Evolutionary conservation across 2,888 invertebrate genomes (phyloP), one percentile per base, ranked within the genome.

Genomic region (Agrotis clavis): DNA sequence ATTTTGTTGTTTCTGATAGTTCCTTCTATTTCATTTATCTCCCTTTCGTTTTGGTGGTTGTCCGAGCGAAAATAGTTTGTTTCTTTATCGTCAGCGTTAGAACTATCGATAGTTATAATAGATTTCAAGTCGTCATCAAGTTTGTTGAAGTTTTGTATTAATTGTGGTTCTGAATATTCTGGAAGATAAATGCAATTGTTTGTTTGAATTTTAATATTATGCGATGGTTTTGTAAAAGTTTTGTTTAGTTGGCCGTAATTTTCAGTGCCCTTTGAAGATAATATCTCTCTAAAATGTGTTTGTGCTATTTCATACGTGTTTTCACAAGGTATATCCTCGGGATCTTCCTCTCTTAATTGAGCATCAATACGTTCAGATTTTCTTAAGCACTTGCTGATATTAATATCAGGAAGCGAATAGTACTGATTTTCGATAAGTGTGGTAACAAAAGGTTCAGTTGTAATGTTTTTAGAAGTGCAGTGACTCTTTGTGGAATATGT

Each of bases 341-440:
- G 93, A 80, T 95, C 95, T 86, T 94, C 94, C 87, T 95, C 94
- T 87, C 98, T 94, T 69, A 98, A 91, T 90, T 98, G 97, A 71
- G 97, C 97, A 90, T 98, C 98, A 86, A 98, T 98, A 82, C 97
- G 97, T 90, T 98, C 98, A 72, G 97, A 97, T 88, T 97, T 97
- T 86, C 97, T 97, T 76, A 98, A 95, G 88, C 97, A 97, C 90
- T 97, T 97, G 74, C 97, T 97, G 35, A 97, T 97, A 71, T 97
- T 97, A 61, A 98, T 97, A 90, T 98, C 98, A 13, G 98, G 98
- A 78, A 98, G 93, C 30, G 98, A 98, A 91, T 97, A 97, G 87
- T 97, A 98, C 89, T 97, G 97, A 90, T 98, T 97, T 90, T 97
- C 97, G 77, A 96, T 94, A 77, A 97, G 91, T 47, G 96, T 96